Percentiles rank a stretch among this genome's conserved stretches.
These are phyloP conservation scores for Platygyra sinensis DNA, from an alignment of 64 coral and sea anemone genomes.

Conservation along the genomic window DNA sequence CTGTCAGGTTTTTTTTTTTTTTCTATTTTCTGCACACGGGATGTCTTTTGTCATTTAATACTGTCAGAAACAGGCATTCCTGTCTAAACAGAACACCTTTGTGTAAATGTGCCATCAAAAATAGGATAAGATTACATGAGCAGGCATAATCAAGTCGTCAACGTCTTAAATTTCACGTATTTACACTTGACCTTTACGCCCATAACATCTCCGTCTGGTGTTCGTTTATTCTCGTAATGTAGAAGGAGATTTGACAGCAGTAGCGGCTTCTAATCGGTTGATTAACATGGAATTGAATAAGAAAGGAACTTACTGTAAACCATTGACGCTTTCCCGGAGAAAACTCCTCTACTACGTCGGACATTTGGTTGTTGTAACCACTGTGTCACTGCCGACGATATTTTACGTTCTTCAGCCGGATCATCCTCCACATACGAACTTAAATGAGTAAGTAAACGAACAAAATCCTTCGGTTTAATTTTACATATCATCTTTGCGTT, in stretches of 20 bases:
- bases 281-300: not conserved
- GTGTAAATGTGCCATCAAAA: conserved; percentile 10
- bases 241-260: not conserved
- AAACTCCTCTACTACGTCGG: not conserved
- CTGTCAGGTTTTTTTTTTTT: not conserved
- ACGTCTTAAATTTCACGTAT: not conserved
- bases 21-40: not conserved
- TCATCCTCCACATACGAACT: not conserved
- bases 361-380: not conserved
- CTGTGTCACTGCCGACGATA: not conserved
- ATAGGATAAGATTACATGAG: conserved; percentile 9
- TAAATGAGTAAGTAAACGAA: conserved; percentile 26
- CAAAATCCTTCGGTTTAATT: not conserved
- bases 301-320: not conserved
- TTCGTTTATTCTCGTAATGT: not conserved
- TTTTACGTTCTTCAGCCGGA: conserved; percentile 32
- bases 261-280: not conserved
- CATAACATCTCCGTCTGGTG: not conserved
- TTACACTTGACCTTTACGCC: conserved; percentile 4
- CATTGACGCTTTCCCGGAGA: not conserved
- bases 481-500: not conserved
- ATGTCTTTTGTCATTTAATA: not conserved
- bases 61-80: not conserved
- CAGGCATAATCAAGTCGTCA: not conserved
- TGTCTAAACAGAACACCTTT: not conserved